Evolutionary conservation across 2,888 invertebrate species (phyloP).

Genomic region (Nymphalis urticae): DNA sequence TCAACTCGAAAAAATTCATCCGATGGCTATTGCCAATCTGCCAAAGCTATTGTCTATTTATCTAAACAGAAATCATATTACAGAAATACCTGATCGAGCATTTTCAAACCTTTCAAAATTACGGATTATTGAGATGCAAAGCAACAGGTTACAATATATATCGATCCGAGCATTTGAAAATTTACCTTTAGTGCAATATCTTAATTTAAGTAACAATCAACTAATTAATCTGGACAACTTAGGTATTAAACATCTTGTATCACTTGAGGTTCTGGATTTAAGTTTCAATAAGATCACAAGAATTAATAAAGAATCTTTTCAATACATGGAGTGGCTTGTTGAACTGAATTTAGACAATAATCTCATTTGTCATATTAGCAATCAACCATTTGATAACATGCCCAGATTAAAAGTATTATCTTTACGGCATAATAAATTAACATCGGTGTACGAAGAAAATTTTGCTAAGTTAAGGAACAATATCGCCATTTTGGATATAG

Average conservation of each 20-base stretch:
- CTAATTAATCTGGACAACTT: slow-evolving; percentile 87
- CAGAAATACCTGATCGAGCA: slow-evolving; percentile 87
- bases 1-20: slow-evolving; percentile 87
- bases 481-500: slow-evolving; percentile 90
- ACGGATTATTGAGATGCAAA: slow-evolving; percentile 88
- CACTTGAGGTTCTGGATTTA: slow-evolving; percentile 92
- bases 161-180: slow-evolving; percentile 88
- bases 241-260: slow-evolving; percentile 86
- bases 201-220: slow-evolving; percentile 92
- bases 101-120: slow-evolving; percentile 89
- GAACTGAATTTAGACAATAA: slow-evolving; percentile 93
- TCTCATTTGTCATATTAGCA: slow-evolving; percentile 89
- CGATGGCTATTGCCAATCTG: slow-evolving; percentile 86
- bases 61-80: slow-evolving; percentile 87
- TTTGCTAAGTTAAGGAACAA: slow-evolving; percentile 89
- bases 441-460: slow-evolving; percentile 86
- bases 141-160: slow-evolving; percentile 88
- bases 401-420: slow-evolving; percentile 90
- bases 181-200: slow-evolving; percentile 88
- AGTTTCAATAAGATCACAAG: slow-evolving; percentile 89
- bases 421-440: slow-evolving; percentile 88
- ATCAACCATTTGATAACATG: slow-evolving; percentile 91
- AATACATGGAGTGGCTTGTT: slow-evolving; percentile 91
- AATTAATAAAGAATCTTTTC: slow-evolving; percentile 85
- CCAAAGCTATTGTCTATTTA: slow-evolving; percentile 86